phyloP scores from a whole-genome alignment of 2,113 vertebrate species.

The Tachycineta bicolor region DNA sequence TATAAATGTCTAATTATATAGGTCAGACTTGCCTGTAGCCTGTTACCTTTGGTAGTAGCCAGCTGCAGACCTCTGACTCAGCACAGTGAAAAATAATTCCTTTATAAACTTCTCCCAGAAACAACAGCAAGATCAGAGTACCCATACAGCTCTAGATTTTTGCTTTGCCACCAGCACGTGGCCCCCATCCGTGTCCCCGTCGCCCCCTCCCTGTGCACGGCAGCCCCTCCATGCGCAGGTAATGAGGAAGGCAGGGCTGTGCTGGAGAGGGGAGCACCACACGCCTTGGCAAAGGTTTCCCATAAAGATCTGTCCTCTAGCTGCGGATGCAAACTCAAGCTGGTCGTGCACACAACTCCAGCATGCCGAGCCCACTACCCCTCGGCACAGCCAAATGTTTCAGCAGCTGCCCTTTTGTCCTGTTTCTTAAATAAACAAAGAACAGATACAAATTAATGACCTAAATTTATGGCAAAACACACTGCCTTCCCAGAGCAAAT shows the following conservation, averaged over 20 bases:
- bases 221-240: neutral
- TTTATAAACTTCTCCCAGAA: neutral
- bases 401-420: constrained; percentile 99
- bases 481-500: constrained; percentile 82
- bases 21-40: constrained; percentile 32
- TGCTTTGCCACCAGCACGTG: neutral
- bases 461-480: constrained; percentile 95
- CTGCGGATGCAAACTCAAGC: constrained; percentile 92
- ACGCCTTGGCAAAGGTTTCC: constrained; percentile 84
- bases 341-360: constrained; percentile 83
- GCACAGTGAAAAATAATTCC: neutral
- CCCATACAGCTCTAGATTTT: neutral
- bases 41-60: constrained; percentile 47
- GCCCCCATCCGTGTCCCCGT: neutral
- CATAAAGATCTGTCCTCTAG: constrained; percentile 84
- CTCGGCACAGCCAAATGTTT: constrained; percentile 99
- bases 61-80: constrained; percentile 22
- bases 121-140: neutral
- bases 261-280: constrained; percentile 37
- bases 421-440: constrained; percentile 99
- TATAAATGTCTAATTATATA: constrained; percentile 70
- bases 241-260: constrained; percentile 62
- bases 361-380: constrained; percentile 91
- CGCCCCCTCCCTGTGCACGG: rapidly evolving
- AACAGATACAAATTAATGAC: constrained; percentile 99